These are phyloP conservation scores for Thaleichthys pacificus DNA, from an alignment of 2,797 vertebrate species.

Conservation along the genomic window DNA sequence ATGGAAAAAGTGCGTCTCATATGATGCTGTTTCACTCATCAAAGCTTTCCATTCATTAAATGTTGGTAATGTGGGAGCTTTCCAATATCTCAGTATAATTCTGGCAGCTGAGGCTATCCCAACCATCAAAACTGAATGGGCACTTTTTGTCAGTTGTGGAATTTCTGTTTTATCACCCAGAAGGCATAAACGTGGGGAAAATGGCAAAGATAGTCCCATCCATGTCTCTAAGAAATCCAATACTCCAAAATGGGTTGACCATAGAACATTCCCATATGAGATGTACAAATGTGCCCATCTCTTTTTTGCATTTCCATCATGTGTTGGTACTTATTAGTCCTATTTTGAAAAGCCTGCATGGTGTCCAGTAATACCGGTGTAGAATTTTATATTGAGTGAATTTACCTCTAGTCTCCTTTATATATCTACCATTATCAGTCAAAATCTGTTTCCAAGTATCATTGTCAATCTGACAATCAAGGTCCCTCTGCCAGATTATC, in stretches of 20 bases:
- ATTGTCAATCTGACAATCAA: conserved; percentile 12
- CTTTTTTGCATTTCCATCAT: conserved; percentile 18
- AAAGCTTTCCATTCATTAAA: no score
- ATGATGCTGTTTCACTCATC: no score
- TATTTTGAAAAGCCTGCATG: conserved; percentile 10
- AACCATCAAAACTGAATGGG: conserved; percentile 1
- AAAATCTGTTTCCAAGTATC: conserved; percentile 11
- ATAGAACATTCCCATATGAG: conserved; percentile 12
- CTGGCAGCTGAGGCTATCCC: neutral
- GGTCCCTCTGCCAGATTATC: conserved; percentile 8
- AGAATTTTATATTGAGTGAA: conserved; percentile 24
- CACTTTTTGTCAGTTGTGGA: conserved; percentile 9
- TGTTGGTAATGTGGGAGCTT: neutral
- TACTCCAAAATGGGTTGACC: neutral
- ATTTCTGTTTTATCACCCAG: conserved; percentile 16
- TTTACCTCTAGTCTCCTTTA: conserved; percentile 23
- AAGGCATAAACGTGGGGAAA: conserved; percentile 14
- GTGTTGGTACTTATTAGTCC: conserved; percentile 2
- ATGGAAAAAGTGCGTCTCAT: no score
- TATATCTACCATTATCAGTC: conserved; percentile 8
- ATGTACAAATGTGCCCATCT: conserved; percentile 9
- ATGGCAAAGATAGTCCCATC: conserved; percentile 9
- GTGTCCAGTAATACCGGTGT: conserved; percentile 19
- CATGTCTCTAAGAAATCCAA: conserved; percentile 13
- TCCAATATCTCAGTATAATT: conserved; percentile 11